Conservation (phyloP, 2,113 vertebrate species). For the Jacana jacana region DNA sequence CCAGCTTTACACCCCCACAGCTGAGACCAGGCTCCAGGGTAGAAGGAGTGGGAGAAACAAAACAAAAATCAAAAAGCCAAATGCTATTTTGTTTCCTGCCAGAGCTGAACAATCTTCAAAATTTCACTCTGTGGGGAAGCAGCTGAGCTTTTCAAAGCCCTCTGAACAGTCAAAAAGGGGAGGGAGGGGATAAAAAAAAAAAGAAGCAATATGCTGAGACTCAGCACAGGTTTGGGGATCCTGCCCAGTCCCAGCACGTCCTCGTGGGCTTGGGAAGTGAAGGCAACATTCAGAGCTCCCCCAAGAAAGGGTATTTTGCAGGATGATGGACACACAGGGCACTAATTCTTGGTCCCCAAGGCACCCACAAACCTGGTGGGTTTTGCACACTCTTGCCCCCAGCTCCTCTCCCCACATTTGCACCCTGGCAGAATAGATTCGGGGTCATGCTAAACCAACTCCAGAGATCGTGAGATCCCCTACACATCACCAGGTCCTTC, state of each 20-base stretch:
- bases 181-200: neutral
- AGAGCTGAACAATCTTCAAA: conserved; percentile 4
- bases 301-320: neutral
- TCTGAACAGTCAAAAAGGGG: neutral
- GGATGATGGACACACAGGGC: rapidly evolving
- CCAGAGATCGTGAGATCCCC: neutral
- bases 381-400: neutral
- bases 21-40: neutral
- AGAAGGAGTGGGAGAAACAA: conserved; percentile 19
- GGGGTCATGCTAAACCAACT: neutral
- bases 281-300: neutral
- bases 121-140: neutral
- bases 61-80: conserved; percentile 13
- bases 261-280: neutral
- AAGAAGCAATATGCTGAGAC: neutral
- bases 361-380: neutral
- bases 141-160: conserved; percentile 18
- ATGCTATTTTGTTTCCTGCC: neutral
- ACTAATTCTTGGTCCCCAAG: neutral
- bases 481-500: neutral
- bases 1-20: conserved; percentile 13
- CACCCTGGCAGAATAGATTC: neutral
- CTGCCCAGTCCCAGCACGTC: neutral
- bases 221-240: neutral
- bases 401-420: neutral